Evolutionary conservation across 2,888 invertebrate species (phyloP), one percentile per base, ranked within the genome.

Genomic region (Dynastes maya): DNA sequence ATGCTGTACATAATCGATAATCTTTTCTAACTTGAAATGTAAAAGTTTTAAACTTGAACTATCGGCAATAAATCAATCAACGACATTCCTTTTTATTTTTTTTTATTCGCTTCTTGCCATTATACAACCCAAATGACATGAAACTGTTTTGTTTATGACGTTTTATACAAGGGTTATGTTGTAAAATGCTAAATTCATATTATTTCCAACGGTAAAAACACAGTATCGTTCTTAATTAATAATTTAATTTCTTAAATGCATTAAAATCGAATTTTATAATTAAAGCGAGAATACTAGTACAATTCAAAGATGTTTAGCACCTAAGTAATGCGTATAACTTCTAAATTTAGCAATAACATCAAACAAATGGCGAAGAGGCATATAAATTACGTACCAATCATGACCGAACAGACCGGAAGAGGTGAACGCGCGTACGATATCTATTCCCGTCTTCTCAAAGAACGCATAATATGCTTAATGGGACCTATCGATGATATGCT

Each of bases 371-470:
- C 58, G 13, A 71, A 71, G 72, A 77, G 77, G 51, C 53, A 86
- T 53, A 29, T 79, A 51, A 71, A 78, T 53, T 82, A 81, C 71
- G 93, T 99, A 84, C 98, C 98, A 1, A 96, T 98, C 85, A 99
- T 99, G 0, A 95, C 99, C n/a, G 99, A 99, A 88, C 98, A 98
- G 90, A 98, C 98, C 27, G 98, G 99, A 11, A 90, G 98, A 88
- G 98, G 98, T 53, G 99, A 99, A 90, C 92, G 99, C 77, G 96
- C 98, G 0, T 99, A 99, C 89, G 99, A 99, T 87, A 99, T 99
- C 86, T 99, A 97, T 89, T 99, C 99, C 0, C 92, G 99, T 83
- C 91, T 99, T 11, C 91, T 99, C 0, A 97, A 98, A 86, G 99
- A 99, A 88, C 91, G 99, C 82, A 99, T 99, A 80, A 96, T 99